Base-by-base conservation (phyloP, 2,888 invertebrate genomes). In the Phortica okadai region DNA sequence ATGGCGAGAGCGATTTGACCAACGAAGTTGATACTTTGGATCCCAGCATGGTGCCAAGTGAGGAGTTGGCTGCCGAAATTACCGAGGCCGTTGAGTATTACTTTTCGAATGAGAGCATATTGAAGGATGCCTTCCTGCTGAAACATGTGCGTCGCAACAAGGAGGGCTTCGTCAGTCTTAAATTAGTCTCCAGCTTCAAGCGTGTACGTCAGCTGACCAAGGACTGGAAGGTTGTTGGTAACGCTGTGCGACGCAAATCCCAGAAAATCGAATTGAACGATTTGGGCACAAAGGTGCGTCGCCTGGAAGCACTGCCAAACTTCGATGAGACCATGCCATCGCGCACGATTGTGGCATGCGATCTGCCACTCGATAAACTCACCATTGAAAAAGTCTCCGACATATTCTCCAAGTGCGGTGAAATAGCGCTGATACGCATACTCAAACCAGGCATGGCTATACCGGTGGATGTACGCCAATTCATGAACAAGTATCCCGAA, bases 131-230 rank as follows among this genome's bases (percentile, higher is more conserved):
- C 14, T 99, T 99, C 92, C 93, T 99, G 67, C 92, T 98, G 80
- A 99, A 99, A 90, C 98, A 98, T 90, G 98, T 98, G 33, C 95
- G 97, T 76, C 94, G 98, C 74, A 98, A 98, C 91, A 98, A 98
- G 92, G 98, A 98, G 92, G 98, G 98, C 25, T 98, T 96, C 92
- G 98, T 99, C 16, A 98, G 97, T 74, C 93, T 99, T 74, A 99
- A 98, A 91, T 93, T 99, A 76, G 97, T 99, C 82, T 97, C 98
- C 14, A 98, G 98, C 88, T 98, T 99, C 91, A 97, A 98, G 90
- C 94, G 97, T 79, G 97, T 99, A 64, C 98, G 98, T 88, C 97
- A 97, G 88, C 92, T 98, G 77, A 97, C 98, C 14, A 96, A 97
- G 90, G 98, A 98, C 90, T 98, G 98, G 96, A 94, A 97, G 80